Evolutionary conservation across 2,888 invertebrate species (phyloP).

Genomic region (Apodemia arnacis): DNA sequence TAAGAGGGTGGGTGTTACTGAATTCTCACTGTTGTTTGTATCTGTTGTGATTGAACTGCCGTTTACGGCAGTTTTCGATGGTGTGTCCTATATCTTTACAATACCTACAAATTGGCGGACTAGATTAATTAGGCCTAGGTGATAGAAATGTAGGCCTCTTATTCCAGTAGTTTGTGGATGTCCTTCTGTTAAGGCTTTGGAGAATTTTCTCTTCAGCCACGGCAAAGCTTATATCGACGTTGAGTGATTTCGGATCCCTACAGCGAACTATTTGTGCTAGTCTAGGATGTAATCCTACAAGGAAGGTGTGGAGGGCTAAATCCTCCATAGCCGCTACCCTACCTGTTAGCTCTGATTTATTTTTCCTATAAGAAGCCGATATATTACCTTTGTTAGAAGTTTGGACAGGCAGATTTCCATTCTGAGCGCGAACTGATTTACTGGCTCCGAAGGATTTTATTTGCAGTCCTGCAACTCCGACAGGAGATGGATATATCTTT

Average conservation of each 20-base stretch:
- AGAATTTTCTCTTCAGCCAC: constrained; percentile 34
- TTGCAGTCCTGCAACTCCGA: neutral
- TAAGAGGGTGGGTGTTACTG: neutral
- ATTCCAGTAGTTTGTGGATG: neutral
- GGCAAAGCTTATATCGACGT: constrained; percentile 18
- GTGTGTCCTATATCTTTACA: constrained; percentile 7
- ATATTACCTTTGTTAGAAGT: neutral
- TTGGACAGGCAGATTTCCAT: neutral
- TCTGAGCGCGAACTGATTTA: too few relatives aligned
- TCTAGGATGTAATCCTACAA: neutral
- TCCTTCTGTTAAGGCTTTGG: neutral
- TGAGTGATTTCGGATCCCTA: constrained; percentile 2
- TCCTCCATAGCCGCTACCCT: constrained; percentile 6
- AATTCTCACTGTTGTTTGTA: neutral
- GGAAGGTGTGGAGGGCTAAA: neutral
- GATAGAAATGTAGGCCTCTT: neutral
- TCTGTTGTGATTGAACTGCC: neutral
- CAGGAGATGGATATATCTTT: neutral
- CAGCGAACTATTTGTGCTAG: constrained; percentile 24
- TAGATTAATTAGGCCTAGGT: neutral
- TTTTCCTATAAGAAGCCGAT: neutral
- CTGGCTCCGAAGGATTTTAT: too few relatives aligned
- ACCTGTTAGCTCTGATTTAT: neutral
- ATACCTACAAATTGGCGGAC: neutral
- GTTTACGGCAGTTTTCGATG: neutral